Conservation (phyloP, 2,888 invertebrate genomes). For the Gastracanthus pulcherrimus region DNA sequence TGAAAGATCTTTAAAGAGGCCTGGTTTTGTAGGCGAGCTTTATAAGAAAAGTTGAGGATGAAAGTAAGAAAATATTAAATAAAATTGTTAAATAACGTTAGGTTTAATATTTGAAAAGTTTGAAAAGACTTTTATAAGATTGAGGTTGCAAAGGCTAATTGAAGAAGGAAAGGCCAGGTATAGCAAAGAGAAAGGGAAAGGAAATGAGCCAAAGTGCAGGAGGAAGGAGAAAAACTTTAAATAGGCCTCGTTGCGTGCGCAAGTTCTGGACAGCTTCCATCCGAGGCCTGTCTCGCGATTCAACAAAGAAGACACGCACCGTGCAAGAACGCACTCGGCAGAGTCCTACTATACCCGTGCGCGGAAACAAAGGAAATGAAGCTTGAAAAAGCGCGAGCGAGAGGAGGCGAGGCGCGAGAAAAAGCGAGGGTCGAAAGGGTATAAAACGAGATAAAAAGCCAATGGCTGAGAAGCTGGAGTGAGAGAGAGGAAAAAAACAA, state of each 20-base stretch:
- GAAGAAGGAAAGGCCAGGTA: too few species aligned
- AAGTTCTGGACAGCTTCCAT: slow-evolving; percentile 13
- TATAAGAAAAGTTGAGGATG: slow-evolving; percentile 28
- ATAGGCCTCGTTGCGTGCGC: slow-evolving; percentile 20
- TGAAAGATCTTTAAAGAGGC: slow-evolving; percentile 10
- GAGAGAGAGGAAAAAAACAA: not conserved
- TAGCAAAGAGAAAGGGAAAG: not conserved
- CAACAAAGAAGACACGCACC: not conserved
- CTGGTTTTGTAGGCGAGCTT: not conserved
- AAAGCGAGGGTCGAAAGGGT: not conserved
- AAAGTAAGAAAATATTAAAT: slow-evolving; percentile 12
- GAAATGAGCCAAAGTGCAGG: not conserved
- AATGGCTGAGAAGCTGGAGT: not conserved
- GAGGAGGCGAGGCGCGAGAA: not conserved
- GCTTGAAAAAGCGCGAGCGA: slow-evolving; percentile 3
- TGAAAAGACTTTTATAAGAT: too few species aligned
- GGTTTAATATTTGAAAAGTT: too few species aligned
- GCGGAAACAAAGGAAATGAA: slow-evolving; percentile 18
- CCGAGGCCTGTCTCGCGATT: not conserved
- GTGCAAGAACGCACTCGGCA: not conserved
- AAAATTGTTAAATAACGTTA: too few species aligned
- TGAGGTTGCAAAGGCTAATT: too few species aligned
- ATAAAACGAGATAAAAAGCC: slow-evolving; percentile 25
- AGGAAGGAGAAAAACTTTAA: slow-evolving; percentile 30
- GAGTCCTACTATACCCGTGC: not conserved